A percentile compares a stretch with the other conserved stretches of the same genome.
phyloP scores from a whole-genome alignment of 2,888 invertebrate species.

The Fabriciana adippe region DNA sequence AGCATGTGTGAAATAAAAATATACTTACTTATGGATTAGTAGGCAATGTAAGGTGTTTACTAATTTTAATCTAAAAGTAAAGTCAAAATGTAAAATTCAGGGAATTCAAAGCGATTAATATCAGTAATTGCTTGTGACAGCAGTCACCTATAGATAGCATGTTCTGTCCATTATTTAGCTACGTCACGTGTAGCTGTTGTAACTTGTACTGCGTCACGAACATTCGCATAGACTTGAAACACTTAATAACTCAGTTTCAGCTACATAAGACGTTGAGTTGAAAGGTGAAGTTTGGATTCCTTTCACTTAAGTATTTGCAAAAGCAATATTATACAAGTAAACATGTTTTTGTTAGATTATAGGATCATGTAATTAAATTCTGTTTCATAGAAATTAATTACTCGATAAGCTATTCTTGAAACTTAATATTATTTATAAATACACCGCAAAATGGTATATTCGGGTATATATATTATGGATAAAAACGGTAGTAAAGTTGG shows the following conservation, averaged over 20 bases:
- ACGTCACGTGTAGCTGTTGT: constrained; percentile 17
- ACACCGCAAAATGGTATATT: too few species aligned
- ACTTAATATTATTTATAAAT: too few species aligned
- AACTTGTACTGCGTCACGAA: constrained; percentile 30
- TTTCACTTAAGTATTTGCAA: constrained; percentile 4
- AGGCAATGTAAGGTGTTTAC: too few species aligned
- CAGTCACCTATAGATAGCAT: constrained; percentile 28
- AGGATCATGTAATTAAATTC: background rate
- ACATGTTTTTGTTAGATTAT: background rate
- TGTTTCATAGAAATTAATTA: too few species aligned
- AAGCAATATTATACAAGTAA: background rate
- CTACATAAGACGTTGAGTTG: constrained; percentile 3
- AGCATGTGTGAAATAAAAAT: too few species aligned
- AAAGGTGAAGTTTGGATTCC: background rate
- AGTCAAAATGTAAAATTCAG: background rate
- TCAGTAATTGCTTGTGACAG: constrained; percentile 24
- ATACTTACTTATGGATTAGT: too few species aligned
- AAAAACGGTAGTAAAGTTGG: too few species aligned
- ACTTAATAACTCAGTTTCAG: constrained; percentile 30
- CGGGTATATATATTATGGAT: too few species aligned
- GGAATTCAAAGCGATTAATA: constrained; percentile 23
- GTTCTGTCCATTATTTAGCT: constrained; percentile 37
- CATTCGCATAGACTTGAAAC: constrained; percentile 25
- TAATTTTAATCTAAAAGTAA: too few species aligned
- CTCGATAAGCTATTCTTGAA: too few species aligned